These are phyloP conservation scores for Eumaeus atala DNA, from an alignment of 1,140 invertebrate genomes.

Conservation along the genomic window DNA sequence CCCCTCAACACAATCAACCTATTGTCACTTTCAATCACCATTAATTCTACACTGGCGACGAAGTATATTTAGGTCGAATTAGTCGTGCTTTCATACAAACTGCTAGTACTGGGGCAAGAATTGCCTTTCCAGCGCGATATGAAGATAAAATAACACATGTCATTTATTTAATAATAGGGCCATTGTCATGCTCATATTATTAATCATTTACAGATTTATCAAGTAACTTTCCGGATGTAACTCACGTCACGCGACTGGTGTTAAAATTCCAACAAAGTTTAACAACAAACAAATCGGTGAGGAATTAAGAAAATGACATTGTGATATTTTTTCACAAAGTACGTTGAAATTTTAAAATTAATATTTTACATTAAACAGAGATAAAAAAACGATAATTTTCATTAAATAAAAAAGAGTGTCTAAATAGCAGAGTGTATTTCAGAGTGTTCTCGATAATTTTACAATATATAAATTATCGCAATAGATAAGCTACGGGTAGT, in stretches of 20 bases:
- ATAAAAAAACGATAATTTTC: no score
- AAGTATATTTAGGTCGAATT: slow-evolving; percentile 3
- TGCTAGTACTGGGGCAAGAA: not conserved
- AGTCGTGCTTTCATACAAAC: not conserved
- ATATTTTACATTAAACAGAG: no score
- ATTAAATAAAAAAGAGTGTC: no score
- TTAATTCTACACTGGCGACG: not conserved
- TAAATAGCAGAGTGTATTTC: no score
- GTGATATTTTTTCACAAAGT: no score
- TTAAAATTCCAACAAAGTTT: no score
- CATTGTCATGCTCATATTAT: not conserved
- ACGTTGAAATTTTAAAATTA: no score
- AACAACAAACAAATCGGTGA: no score
- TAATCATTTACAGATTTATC: slow-evolving; percentile 2
- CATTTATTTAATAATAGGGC: not conserved
- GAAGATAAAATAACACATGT: not conserved
- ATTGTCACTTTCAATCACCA: slow-evolving; percentile 7
- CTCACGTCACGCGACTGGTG: no score
- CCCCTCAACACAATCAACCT: not conserved
- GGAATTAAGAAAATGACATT: no score
- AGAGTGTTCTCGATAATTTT: no score
- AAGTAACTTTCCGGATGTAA: not conserved
- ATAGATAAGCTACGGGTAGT: not conserved
- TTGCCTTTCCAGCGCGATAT: not conserved
- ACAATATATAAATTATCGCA: not conserved